phyloP scores from a whole-genome alignment of 1,140 invertebrate genomes.

The Stegodyphus dumicola region DNA sequence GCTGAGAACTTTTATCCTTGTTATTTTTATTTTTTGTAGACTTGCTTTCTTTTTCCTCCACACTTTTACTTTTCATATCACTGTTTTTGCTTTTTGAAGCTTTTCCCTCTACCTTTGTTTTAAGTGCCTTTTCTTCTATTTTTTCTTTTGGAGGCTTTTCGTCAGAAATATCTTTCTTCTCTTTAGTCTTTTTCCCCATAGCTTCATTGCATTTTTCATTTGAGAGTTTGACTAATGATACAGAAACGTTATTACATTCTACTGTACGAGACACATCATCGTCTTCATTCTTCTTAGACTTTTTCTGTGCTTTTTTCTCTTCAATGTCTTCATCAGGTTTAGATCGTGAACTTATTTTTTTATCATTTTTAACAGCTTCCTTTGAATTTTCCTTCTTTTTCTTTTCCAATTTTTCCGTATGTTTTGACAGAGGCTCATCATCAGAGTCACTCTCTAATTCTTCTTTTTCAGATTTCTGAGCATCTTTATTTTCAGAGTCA shows the following conservation, averaged over 20 bases:
- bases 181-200: slow-evolving; percentile 25
- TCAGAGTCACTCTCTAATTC: slow-evolving; percentile 10
- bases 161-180: slow-evolving; percentile 6
- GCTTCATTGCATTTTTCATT: slow-evolving; percentile 38
- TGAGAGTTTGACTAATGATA: slow-evolving; percentile 14
- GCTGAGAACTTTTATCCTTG: not conserved
- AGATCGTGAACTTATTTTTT: not conserved
- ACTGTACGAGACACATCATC: too few relatives aligned
- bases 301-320: not conserved
- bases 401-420: slow-evolving; percentile 2
- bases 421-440: slow-evolving; percentile 7
- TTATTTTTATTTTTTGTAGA: not conserved
- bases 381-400: slow-evolving; percentile 15
- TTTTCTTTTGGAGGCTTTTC: not conserved
- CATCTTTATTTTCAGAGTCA: not conserved
- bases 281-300: not conserved
- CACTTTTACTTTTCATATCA: slow-evolving; percentile 12
- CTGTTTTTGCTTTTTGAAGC: not conserved
- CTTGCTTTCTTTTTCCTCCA: not conserved
- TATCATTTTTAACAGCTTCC: not conserved
- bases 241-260: slow-evolving; percentile 14
- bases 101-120: slow-evolving; percentile 13
- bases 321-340: not conserved
- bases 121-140: slow-evolving; percentile 2
- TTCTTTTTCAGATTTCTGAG: not conserved